Percentiles rank a stretch among this genome's conserved stretches.
Evolutionary conservation across 2,797 vertebrate genomes (phyloP).

Genomic region (Hylomyscus alleni): DNA sequence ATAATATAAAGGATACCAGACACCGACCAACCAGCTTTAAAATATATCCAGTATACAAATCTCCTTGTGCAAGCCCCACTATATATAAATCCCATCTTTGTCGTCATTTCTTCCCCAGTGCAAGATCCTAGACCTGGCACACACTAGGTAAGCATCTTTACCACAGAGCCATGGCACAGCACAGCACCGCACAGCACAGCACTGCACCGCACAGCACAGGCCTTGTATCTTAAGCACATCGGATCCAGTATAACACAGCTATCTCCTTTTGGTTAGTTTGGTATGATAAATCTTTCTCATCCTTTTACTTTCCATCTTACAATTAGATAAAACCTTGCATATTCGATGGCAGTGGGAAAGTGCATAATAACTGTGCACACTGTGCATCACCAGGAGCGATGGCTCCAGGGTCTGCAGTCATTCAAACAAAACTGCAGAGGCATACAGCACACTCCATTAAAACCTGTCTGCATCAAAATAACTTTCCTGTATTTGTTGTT

Average conservation of each 20-base stretch:
- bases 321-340: not conserved
- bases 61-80: not conserved
- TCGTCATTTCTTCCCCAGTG: too few species aligned
- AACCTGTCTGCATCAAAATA: not conserved
- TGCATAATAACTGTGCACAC: not conserved
- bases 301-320: not conserved
- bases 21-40: not conserved
- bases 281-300: not conserved
- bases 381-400: not conserved
- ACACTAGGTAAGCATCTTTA: not conserved
- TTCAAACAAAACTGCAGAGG: not conserved
- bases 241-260: not conserved
- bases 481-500: not conserved
- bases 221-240: not conserved
- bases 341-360: not conserved
- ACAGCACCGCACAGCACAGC: too few species aligned
- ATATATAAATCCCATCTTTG: not conserved
- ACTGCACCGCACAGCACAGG: not conserved
- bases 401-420: not conserved
- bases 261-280: not conserved
- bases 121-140: not conserved
- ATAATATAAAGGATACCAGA: not conserved
- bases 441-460: not conserved
- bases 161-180: not conserved
- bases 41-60: not conserved